Base-by-base conservation (phyloP, 2,113 vertebrate genomes). In the Aix galericulata region DNA sequence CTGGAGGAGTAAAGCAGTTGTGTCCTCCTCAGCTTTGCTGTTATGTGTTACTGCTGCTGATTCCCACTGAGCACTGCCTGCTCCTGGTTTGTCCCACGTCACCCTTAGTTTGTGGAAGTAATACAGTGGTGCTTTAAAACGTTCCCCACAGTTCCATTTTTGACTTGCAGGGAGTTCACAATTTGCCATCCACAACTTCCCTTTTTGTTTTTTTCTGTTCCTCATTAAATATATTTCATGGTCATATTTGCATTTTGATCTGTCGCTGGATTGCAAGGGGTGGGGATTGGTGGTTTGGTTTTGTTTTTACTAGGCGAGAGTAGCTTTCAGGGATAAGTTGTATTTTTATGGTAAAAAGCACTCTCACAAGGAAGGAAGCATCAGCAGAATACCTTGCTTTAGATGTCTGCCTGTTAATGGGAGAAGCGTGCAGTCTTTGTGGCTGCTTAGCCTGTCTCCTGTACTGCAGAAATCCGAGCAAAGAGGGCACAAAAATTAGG, bases 91-190 rank as follows among this genome's bases (percentile, higher is more conserved):
- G 36, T 44, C 20, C 20, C 0, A 0, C 7, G 11, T 56, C 38
- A 25, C 38, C 2, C 25, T 46, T 40, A 36, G 34, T 25, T 68
- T n/a, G 34, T 42, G 55, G 53, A 42, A 79, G 22, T 38, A 62
- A 56, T 59, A 18, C 75, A n/a, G 22, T 20, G 29, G 21, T 72
- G 9, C 9, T 0, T 0, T 56, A 46, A 59, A 56, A 59, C 12
- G 5, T 34, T 42, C 10, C 1, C n/a, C 78, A 17, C 17, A 66
- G 36, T 20, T 14, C 7, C 0, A 0, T 2, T 59, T 83, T 81
- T 56, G 84, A 15, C 31, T 75, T 52, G 74, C 31, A 44, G 5
- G 15, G 55, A 29, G 20, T n/a, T 90, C 38, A 56, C 6, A 60
- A 6, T 11, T 40, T 68, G 11, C 1, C 53, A 26, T 60, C 21